Percentiles rank a stretch among this genome's conserved stretches.
These are phyloP conservation scores for Shargacucullia verbasci DNA, from an alignment of 2,888 invertebrate genomes.

Conservation along the genomic window DNA sequence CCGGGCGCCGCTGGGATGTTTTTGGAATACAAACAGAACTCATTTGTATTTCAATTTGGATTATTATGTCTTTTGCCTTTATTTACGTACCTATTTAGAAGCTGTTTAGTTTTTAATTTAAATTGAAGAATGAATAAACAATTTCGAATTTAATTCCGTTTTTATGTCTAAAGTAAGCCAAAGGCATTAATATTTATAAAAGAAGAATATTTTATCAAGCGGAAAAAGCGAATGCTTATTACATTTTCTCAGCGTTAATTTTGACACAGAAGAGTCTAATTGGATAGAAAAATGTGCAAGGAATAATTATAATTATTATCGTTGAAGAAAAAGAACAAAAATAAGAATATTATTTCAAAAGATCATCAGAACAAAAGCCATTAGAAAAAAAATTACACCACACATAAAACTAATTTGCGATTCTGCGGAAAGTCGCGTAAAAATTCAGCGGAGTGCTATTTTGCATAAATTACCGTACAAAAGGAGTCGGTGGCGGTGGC, in stretches of 20 bases:
- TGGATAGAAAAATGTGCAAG: background rate
- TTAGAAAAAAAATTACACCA: constrained; percentile 36
- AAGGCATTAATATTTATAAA: constrained; percentile 2
- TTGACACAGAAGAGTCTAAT: constrained; percentile 14
- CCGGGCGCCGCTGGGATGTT: background rate
- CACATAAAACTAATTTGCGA: constrained; percentile 44
- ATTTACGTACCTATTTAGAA: background rate
- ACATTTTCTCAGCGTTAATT: constrained; percentile 12
- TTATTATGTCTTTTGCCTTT: constrained; percentile 12
- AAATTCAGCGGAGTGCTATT: constrained; percentile 45
- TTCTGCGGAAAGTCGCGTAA: constrained; percentile 38
- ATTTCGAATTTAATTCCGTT: no score
- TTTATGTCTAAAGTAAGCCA: background rate
- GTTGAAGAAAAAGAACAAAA: constrained; percentile 8
- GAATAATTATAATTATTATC: background rate
- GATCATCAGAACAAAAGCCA: constrained; percentile 24
- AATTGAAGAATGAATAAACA: no score
- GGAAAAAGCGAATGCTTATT: constrained; percentile 9
- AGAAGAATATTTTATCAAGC: constrained; percentile 8
- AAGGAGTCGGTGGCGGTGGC: constrained; percentile 40
- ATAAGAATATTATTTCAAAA: constrained; percentile 13
- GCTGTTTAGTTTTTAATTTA: background rate
- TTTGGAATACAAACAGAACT: background rate
- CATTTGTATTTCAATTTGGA: constrained; percentile 14
- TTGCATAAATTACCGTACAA: constrained; percentile 56